Conservation (phyloP, 2,797 vertebrate species). For the Ciconia nigra region DNA sequence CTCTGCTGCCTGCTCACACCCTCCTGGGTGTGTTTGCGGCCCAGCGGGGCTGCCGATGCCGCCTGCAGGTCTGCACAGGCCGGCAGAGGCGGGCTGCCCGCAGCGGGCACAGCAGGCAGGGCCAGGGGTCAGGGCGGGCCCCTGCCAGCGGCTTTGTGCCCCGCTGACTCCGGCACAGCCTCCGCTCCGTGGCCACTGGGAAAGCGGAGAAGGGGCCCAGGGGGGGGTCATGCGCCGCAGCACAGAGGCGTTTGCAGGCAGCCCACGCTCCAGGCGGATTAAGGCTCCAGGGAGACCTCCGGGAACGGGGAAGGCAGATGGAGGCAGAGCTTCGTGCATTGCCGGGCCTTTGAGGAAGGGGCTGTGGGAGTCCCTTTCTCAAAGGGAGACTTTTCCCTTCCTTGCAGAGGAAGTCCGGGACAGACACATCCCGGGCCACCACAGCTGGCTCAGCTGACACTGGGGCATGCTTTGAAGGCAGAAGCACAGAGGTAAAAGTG, state of each 20-base stretch:
- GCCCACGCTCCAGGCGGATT: not conserved
- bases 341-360: not conserved
- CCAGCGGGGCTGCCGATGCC: not conserved
- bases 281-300: not conserved
- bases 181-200: not conserved
- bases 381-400: not conserved
- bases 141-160: not conserved
- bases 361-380: not conserved
- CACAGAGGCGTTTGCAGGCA: slow-evolving; percentile 23
- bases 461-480: not conserved
- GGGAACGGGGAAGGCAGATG: not conserved
- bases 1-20: not conserved
- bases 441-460: not conserved
- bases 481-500: not conserved
- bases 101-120: not conserved
- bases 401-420: not conserved
- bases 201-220: not conserved
- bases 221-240: not conserved
- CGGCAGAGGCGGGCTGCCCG: not conserved
- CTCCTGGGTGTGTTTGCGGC: slow-evolving; percentile 34
- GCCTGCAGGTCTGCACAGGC: slow-evolving; percentile 42
- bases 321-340: not conserved
- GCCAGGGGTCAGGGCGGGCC: not conserved
- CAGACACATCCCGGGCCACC: not conserved
- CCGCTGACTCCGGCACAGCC: not conserved